Percentiles rank a stretch among this genome's conserved stretches.
These are phyloP conservation scores for Volucella bombylans DNA, from an alignment of 2,888 invertebrate species.

Conservation along the genomic window DNA sequence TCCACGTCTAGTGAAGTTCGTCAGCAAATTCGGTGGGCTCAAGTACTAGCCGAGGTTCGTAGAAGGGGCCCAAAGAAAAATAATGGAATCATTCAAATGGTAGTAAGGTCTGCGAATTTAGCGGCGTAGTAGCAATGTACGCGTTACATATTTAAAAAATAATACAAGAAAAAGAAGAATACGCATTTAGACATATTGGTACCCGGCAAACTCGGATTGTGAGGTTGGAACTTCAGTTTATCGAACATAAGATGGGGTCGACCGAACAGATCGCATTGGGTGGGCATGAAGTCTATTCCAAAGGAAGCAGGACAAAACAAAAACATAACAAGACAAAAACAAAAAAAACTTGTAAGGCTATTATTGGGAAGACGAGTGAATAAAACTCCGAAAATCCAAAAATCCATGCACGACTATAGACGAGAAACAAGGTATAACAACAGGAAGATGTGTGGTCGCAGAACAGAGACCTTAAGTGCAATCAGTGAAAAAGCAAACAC, in stretches of 20 bases:
- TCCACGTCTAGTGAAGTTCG: too few species aligned
- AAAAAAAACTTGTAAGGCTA: conserved; percentile 57
- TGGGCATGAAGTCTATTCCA: conserved; percentile 48
- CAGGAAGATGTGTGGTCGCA: conserved; percentile 64
- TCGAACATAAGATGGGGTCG: not conserved
- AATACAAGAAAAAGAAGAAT: too few species aligned
- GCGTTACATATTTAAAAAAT: too few species aligned
- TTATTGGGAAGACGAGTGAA: conserved; percentile 35
- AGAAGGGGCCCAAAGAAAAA: too few species aligned
- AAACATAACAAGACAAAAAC: conserved; percentile 48
- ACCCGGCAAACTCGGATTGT: too few species aligned
- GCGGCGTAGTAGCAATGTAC: too few species aligned
- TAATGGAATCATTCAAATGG: too few species aligned
- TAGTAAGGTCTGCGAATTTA: too few species aligned
- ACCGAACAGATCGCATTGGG: not conserved
- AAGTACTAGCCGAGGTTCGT: too few species aligned
- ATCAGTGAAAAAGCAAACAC: conserved; percentile 67
- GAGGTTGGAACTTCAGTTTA: too few species aligned
- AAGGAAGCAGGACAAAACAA: conserved; percentile 49
- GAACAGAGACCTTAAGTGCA: conserved; percentile 59
- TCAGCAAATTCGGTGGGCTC: too few species aligned
- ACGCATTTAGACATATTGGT: too few species aligned
- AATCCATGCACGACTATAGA: not conserved
- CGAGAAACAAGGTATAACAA: conserved; percentile 66
- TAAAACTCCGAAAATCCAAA: conserved; percentile 14